These are phyloP conservation scores for Glomeris marginata DNA, from an alignment of 2,888 invertebrate genomes.

Conservation along the genomic window DNA sequence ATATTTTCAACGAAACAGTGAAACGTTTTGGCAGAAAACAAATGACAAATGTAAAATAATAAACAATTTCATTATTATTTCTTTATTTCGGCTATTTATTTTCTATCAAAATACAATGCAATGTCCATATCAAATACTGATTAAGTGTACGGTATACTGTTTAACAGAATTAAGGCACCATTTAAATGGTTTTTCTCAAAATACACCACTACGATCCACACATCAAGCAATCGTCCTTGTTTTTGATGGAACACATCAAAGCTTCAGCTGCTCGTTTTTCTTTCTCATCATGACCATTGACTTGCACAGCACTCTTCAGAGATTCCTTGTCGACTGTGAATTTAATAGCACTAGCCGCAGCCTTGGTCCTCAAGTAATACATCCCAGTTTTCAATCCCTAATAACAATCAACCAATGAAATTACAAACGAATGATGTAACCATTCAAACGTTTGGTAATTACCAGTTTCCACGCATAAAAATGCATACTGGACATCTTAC, in stretches of 20 bases:
- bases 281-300: constrained; percentile 21
- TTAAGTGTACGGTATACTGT: too few species aligned
- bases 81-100: too few species aligned
- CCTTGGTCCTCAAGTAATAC: constrained; percentile 95
- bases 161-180: too few species aligned
- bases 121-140: too few species aligned
- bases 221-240: constrained; percentile 73
- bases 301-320: constrained; percentile 30
- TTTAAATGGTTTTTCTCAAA: neutral
- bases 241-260: constrained; percentile 70
- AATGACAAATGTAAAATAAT: too few species aligned
- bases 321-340: constrained; percentile 89
- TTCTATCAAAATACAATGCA: too few species aligned
- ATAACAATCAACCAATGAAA: constrained; percentile 6
- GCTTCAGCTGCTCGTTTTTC: constrained; percentile 51
- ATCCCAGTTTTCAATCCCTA: constrained; percentile 94
- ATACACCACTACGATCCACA: constrained; percentile 51
- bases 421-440: neutral
- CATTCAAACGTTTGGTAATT: constrained; percentile 17
- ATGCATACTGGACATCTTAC: constrained; percentile 92
- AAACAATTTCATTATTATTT: too few species aligned
- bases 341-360: constrained; percentile 91
- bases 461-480: constrained; percentile 91
- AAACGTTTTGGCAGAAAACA: too few species aligned
- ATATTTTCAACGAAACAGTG: too few species aligned